Evolutionary conservation across 2,113 vertebrate species (phyloP).

Genomic region (Heliornis fulica): DNA sequence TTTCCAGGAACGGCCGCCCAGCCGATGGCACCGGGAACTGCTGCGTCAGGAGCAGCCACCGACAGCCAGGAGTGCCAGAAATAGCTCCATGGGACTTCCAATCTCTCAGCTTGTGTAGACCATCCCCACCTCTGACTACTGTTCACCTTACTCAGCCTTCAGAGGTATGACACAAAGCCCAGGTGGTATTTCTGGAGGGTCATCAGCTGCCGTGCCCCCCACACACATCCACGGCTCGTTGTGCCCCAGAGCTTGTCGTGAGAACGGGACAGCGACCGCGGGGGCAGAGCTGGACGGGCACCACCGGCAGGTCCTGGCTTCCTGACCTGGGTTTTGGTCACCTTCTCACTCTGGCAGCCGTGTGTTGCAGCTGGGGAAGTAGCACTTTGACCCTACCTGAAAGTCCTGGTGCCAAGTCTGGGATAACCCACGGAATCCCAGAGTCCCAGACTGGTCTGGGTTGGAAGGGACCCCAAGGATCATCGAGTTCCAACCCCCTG

Average conservation of each 20-base stretch:
- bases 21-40: background rate
- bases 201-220: background rate
- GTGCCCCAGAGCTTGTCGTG: background rate
- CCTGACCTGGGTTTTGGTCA: background rate
- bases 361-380: accelerated
- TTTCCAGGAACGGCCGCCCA: slow-evolving; percentile 34
- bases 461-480: no score
- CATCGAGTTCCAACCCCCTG: no score
- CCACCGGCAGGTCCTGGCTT: background rate
- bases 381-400: accelerated
- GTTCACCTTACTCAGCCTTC: background rate
- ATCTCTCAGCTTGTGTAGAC: background rate
- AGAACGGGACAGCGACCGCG: background rate
- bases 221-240: background rate
- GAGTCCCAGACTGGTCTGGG: no score
- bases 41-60: background rate
- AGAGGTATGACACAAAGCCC: background rate
- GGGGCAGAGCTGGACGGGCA: background rate
- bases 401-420: background rate
- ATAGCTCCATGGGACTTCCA: background rate
- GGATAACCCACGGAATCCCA: no score
- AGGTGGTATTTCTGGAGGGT: background rate
- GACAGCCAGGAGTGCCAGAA: background rate
- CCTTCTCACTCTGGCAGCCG: background rate
- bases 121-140: background rate